Conservation (phyloP, 2,888 invertebrate species). For the Cheilosia urbana region DNA sequence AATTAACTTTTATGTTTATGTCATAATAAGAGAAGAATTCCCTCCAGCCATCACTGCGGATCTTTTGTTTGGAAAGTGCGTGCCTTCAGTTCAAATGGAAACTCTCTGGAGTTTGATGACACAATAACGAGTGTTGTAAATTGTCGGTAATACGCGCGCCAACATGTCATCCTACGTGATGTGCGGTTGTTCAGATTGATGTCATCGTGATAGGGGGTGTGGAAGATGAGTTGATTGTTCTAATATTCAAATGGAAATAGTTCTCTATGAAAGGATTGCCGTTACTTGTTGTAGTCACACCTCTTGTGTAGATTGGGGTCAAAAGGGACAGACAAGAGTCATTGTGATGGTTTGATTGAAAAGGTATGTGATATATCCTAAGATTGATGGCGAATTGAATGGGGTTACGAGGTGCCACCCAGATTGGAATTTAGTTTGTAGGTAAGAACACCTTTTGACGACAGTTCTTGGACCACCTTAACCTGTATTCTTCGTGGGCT, state of each 20-base stretch:
- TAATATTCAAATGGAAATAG: slow-evolving; percentile 25
- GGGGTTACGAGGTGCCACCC: too few relatives aligned
- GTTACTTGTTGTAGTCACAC: neutral
- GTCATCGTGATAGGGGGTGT: slow-evolving; percentile 48
- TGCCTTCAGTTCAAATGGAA: neutral
- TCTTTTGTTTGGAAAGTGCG: neutral
- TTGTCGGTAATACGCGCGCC: slow-evolving; percentile 28
- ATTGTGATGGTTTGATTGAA: too few relatives aligned
- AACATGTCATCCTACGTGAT: slow-evolving; percentile 48
- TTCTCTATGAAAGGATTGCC: neutral
- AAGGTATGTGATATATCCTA: too few relatives aligned
- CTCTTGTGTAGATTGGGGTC: neutral
- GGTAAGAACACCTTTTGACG: too few relatives aligned
- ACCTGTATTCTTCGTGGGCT: too few relatives aligned
- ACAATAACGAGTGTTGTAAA: slow-evolving; percentile 25
- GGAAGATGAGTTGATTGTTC: slow-evolving; percentile 21
- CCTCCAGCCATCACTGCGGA: neutral
- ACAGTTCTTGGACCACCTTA: too few relatives aligned
- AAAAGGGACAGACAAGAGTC: too few relatives aligned
- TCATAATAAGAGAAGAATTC: slow-evolving; percentile 27
- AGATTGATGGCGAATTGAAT: too few relatives aligned
- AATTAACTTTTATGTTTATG: neutral
- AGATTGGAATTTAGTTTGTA: too few relatives aligned
- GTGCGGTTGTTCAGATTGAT: slow-evolving; percentile 37
- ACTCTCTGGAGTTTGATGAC: slow-evolving; percentile 25